phyloP scores from a whole-genome alignment of 30 jellyfish, hydroid and myxozoan species.

The Clytia hemisphaerica region DNA sequence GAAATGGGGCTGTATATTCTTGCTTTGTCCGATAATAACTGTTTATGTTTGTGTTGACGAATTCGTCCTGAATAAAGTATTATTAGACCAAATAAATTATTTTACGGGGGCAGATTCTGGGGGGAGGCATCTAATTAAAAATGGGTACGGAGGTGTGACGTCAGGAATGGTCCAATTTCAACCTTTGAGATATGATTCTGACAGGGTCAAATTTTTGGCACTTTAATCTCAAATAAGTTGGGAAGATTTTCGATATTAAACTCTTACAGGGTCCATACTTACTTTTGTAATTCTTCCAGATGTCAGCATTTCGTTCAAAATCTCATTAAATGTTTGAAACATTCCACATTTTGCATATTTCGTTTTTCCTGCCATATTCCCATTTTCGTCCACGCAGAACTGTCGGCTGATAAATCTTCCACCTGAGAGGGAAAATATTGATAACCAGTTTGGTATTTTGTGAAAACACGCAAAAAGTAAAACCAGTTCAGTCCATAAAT shows the following conservation, averaged over 20 bases:
- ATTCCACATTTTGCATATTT: slow-evolving; percentile 31
- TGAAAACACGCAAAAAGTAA: too few species aligned
- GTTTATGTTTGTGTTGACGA: slow-evolving; percentile 22
- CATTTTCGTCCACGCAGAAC: slow-evolving; percentile 47
- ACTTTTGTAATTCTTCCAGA: slow-evolving; percentile 44
- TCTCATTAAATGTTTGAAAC: slow-evolving; percentile 33
- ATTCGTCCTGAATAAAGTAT: slow-evolving; percentile 54
- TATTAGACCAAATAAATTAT: too few species aligned
- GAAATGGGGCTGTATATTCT: slow-evolving; percentile 46
- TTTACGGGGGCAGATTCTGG: too few species aligned
- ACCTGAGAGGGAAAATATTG: slow-evolving; percentile 12
- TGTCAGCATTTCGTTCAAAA: slow-evolving; percentile 39
- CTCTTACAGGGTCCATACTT: too few species aligned
- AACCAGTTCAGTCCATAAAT: too few species aligned
- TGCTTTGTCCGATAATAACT: slow-evolving; percentile 54
- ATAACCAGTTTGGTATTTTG: too few species aligned
- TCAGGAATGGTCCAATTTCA: not conserved
- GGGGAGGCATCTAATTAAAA: too few species aligned
- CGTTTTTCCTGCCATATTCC: slow-evolving; percentile 48
- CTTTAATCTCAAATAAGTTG: too few species aligned
- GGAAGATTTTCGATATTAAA: too few species aligned
- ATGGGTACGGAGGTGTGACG: not conserved
- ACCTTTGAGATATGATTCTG: too few species aligned
- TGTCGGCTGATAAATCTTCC: slow-evolving; percentile 46
- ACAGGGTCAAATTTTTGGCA: too few species aligned